Percentiles rank a stretch among this genome's conserved stretches.
Evolutionary conservation across 2,888 invertebrate species (phyloP).

Genomic region (Aethes cnicana): DNA sequence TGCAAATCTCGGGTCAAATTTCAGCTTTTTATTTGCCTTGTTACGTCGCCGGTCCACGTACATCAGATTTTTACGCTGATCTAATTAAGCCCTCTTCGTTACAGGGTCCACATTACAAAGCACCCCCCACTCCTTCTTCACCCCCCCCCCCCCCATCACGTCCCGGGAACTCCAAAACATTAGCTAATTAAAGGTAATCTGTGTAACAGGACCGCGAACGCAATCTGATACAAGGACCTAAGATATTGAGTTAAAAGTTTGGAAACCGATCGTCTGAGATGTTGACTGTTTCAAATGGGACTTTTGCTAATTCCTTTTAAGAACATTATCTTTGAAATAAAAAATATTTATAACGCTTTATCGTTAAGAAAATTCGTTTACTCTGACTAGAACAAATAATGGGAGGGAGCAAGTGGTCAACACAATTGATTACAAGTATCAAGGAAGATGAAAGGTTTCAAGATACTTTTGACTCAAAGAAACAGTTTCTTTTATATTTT

Average conservation of each 20-base stretch:
- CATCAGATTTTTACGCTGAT: slow-evolving; percentile 19
- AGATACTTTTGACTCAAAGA: no score
- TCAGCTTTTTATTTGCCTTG: background rate
- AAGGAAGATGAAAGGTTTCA: no score
- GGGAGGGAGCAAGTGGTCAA: no score
- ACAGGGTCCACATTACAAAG: background rate
- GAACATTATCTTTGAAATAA: no score
- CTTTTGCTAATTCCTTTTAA: no score
- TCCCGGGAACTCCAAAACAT: slow-evolving; percentile 5
- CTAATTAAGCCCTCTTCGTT: slow-evolving; percentile 12
- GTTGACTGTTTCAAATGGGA: no score
- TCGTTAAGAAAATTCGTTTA: no score
- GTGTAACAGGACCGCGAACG: background rate
- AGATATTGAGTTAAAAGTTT: background rate
- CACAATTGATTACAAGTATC: no score
- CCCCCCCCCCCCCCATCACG: background rate
- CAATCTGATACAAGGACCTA: background rate
- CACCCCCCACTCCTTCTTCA: background rate
- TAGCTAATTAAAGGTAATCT: slow-evolving; percentile 24
- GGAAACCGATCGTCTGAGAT: background rate
- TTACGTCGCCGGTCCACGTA: background rate
- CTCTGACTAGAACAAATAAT: no score
- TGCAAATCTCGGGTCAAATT: no score
- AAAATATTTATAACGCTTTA: no score
- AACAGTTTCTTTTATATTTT: no score